Conservation (phyloP, 2,888 invertebrate species). For the Oscheius sp. region DNA sequence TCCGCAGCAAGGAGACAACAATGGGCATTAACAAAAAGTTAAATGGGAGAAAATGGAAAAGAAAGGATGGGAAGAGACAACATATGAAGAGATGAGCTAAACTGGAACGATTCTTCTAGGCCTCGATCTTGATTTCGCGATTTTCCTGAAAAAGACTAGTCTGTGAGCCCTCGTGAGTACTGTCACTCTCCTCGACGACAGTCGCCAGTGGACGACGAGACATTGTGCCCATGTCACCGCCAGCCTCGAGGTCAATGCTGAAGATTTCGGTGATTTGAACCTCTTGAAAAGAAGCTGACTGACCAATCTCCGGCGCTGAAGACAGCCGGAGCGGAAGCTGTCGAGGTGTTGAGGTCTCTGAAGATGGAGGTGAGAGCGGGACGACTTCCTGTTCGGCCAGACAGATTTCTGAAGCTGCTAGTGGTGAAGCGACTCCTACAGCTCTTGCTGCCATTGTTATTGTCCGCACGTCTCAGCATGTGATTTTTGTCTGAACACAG, state of each 20-base stretch:
- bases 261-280: neutral
- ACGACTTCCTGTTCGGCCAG: slow-evolving; percentile 2
- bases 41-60: too few species aligned
- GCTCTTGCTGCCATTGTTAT: neutral
- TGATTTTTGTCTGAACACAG: neutral
- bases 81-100: too few species aligned
- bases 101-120: too few species aligned
- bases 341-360: slow-evolving; percentile 1
- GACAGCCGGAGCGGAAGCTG: neutral
- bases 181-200: slow-evolving; percentile 30
- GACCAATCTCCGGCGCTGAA: neutral
- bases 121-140: too few species aligned
- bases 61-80: too few species aligned
- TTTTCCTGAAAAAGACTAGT: too few species aligned
- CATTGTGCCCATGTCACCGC: neutral
- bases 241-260: slow-evolving; percentile 19
- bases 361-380: slow-evolving; percentile 14
- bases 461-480: slow-evolving; percentile 3
- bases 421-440: neutral
- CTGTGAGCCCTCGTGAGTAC: neutral
- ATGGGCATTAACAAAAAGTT: too few species aligned
- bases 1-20: too few species aligned
- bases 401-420: neutral
- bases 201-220: slow-evolving; percentile 25
- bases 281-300: neutral